Base-by-base conservation (phyloP, 2,888 invertebrate species). In the Parthenolecanium corni region DNA sequence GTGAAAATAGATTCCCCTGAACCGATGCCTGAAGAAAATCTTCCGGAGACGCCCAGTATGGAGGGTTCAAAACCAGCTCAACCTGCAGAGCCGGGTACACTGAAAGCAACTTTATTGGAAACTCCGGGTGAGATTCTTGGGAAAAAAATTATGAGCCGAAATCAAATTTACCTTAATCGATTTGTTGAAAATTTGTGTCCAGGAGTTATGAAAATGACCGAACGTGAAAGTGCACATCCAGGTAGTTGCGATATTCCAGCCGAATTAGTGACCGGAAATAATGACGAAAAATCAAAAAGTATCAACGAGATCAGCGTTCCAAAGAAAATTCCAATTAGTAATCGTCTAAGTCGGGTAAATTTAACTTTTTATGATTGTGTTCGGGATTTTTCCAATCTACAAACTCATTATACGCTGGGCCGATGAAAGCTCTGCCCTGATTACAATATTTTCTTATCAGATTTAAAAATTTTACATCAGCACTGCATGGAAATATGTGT, bases 171-270 rank as follows among this genome's bases (percentile, higher is more conserved):
- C n/a, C n/a, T n/a, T n/a, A n/a, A n/a, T n/a, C n/a, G n/a, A n/a
- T n/a, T n/a, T n/a, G n/a, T n/a, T n/a, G n/a, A n/a, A n/a, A n/a
- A n/a, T n/a, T n/a, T 3, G 42, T 31, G 1, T 62, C 4, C 69
- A 82, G 86, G 84, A 18, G 86, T 93, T 67, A 86, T 85, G 58
- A 85, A 87, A 68, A 95, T 95, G 89, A 97, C 97, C 3, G 96
- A 96, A 74, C 83, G 87, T 64, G 90, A 93, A 72, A 89, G 89
- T 0, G 94, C 95, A 0, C 92, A 94, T 77, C 65, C 66, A 2
- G 65, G 65, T 14, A 66, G 61, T 46, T 49, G 51, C 46, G 65
- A 62, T 18, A 57, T 66, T 40, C 66, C 66, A 1, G 65, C 65
- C 25, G 66, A 66, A 62, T 47, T 66, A 47, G 64, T 66, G 36